Evolutionary conservation across 2,113 vertebrate genomes (phyloP), one percentile per base, ranked within the genome.

Genomic region (Apteryx mantelli): DNA sequence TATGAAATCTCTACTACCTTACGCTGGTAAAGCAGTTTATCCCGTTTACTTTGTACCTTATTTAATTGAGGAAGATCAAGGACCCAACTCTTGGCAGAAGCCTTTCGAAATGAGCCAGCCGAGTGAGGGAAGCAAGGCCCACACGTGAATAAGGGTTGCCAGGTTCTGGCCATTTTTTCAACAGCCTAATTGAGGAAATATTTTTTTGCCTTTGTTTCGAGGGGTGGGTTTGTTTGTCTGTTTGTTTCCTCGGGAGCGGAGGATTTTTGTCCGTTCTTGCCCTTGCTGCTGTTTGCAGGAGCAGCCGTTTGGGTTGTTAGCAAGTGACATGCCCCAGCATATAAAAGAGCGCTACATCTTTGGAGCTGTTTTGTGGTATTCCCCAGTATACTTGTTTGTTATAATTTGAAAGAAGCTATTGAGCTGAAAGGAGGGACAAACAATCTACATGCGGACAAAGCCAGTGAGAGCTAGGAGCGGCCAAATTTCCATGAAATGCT

Each of bases 351-450:
- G 0, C 68, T 88, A 97, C 96, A 96, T 97, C 95, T 91, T 97
- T 93, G 94, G 94, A 97, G 95, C 89, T 97, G 95, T 95, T 93
- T 76, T 7, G 28, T 36, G 79, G 76, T 95, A 96, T 97, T 97
- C 95, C 97, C 97, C 91, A 95, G 94, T 77, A 97, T 34, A 74
- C 89, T 74, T 81, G 93, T 88, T 96, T 97, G 96, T 97, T 95
- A 2, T 7, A 11, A 88, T 93, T 93, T 97, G 96, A 97, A 97
- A 97, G 96, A 82, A 86, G 89, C 96, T 89, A 96, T 97, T 97
- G 97, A 97, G 50, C 89, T 95, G 96, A 97, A 97, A 97, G 96
- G 96, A 97, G 96, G 95, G 91, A 95, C 95, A 97, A 95, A 97
- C 96, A 96, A 88, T 96, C 93, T 93, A 50, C 69, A 13, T 83